Percentiles rank a stretch among this genome's conserved stretches.
phyloP scores from a whole-genome alignment of 53 echinoderm and acorn worm species.

The Actinopyga echinites region DNA sequence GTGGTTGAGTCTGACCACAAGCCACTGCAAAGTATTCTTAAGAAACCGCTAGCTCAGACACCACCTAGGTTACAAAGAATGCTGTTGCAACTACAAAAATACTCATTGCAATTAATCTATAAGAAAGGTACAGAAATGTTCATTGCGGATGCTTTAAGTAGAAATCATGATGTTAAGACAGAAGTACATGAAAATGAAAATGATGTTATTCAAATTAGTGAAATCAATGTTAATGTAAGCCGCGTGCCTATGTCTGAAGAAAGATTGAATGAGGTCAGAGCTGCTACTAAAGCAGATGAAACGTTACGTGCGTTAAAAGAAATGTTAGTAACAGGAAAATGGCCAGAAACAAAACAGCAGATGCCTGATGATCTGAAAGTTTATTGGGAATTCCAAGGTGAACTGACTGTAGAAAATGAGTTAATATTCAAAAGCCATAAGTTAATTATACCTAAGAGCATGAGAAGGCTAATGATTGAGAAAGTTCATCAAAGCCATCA shows the following conservation, averaged over 20 bases:
- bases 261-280: neutral
- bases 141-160: conserved; percentile 54
- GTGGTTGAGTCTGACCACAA: conserved; percentile 50
- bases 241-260: conserved; percentile 3
- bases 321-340: conserved; percentile 1
- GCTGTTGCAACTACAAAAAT: conserved; percentile 58
- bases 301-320: neutral
- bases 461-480: conserved; percentile 30
- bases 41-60: conserved; percentile 40
- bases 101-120: conserved; percentile 36
- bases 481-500: conserved; percentile 53
- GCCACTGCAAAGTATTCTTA: conserved; percentile 52
- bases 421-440: conserved; percentile 41
- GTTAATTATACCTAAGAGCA: conserved; percentile 35
- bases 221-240: conserved; percentile 18
- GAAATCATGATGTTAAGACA: conserved; percentile 14
- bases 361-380: conserved; percentile 22
- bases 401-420: conserved; percentile 46
- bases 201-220: conserved; percentile 10
- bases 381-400: conserved; percentile 56
- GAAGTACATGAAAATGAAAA: neutral
- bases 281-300: conserved; percentile 40
- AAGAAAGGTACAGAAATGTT: conserved; percentile 45
- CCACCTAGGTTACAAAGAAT: conserved; percentile 58
- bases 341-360: conserved; percentile 42